Conservation (phyloP, 2,113 vertebrate species). For the Ptychochromis oligacanthus region DNA sequence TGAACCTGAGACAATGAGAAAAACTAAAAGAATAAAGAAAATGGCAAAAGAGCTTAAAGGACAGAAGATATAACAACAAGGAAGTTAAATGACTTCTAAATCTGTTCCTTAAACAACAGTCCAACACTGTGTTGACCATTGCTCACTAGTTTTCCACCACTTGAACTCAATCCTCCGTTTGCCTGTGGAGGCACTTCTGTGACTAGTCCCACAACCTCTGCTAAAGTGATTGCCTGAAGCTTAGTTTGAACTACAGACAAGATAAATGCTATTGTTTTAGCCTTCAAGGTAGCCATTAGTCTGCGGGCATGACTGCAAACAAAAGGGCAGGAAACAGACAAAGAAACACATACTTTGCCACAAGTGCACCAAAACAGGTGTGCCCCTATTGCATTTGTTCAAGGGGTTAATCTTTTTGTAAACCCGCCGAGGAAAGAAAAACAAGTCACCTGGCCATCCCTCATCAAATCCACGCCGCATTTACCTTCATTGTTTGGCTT, state of each 20-base stretch:
- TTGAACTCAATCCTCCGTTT: conserved; percentile 16
- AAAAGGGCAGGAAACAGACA: conserved; percentile 60
- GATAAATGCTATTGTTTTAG: conserved; percentile 72
- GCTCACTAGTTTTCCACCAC: conserved; percentile 8
- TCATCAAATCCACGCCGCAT: conserved; percentile 29
- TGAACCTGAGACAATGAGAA: conserved; percentile 25
- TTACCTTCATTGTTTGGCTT: conserved; percentile 41
- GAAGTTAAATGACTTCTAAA: neutral
- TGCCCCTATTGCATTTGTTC: conserved; percentile 38
- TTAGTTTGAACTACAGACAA: conserved; percentile 50
- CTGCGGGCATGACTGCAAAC: conserved; percentile 55
- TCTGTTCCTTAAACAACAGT: neutral
- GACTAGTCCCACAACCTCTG: conserved; percentile 33
- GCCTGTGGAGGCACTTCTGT: conserved; percentile 23
- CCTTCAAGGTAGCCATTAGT: conserved; percentile 68
- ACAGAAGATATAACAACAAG: neutral
- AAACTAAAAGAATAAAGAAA: neutral
- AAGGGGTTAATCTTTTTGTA: conserved; percentile 64
- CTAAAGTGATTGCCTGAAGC: conserved; percentile 57
- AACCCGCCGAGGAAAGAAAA: conserved; percentile 11
- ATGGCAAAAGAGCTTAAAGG: neutral
- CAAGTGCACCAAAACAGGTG: conserved; percentile 64
- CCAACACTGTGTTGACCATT: neutral
- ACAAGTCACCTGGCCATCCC: conserved; percentile 48
- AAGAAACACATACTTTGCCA: conserved; percentile 39